Evolutionary conservation across 2,888 invertebrate species (phyloP).

Genomic region (Troides oblongomaculatus): DNA sequence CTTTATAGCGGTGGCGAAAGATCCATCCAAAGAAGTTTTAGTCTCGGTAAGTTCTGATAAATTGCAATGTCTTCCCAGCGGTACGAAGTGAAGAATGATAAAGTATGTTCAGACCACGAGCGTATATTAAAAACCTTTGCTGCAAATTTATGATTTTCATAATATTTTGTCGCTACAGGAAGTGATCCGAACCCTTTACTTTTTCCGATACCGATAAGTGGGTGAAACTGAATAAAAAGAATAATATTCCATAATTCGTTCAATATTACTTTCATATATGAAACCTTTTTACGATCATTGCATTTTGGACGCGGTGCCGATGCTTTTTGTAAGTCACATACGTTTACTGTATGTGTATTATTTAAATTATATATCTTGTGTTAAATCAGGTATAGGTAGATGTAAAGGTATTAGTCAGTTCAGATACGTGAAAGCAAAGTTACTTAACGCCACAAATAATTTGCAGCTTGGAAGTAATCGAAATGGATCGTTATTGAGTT

Average conservation of each 20-base stretch:
- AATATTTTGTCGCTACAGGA: background rate
- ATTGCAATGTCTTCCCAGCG: constrained; percentile 2
- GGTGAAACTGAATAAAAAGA: background rate
- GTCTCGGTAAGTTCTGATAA: background rate
- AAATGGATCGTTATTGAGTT: constrained; percentile 24
- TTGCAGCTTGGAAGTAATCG: constrained; percentile 18
- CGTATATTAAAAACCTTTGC: background rate
- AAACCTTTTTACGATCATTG: background rate
- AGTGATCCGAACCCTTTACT: background rate
- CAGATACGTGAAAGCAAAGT: background rate
- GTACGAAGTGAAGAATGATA: background rate
- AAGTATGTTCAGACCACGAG: background rate
- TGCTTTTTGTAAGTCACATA: background rate
- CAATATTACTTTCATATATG: background rate
- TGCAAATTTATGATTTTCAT: background rate
- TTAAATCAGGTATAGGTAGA: no score
- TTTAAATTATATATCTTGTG: no score
- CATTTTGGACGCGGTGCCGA: background rate
- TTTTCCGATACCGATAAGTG: background rate
- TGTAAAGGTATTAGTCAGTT: background rate
- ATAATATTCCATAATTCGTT: no score
- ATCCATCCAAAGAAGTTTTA: background rate
- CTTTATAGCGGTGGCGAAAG: constrained; percentile 1
- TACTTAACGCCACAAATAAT: constrained; percentile 13
- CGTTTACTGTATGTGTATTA: no score